Conservation (phyloP, 2,113 vertebrate genomes). For the Aix galericulata region DNA sequence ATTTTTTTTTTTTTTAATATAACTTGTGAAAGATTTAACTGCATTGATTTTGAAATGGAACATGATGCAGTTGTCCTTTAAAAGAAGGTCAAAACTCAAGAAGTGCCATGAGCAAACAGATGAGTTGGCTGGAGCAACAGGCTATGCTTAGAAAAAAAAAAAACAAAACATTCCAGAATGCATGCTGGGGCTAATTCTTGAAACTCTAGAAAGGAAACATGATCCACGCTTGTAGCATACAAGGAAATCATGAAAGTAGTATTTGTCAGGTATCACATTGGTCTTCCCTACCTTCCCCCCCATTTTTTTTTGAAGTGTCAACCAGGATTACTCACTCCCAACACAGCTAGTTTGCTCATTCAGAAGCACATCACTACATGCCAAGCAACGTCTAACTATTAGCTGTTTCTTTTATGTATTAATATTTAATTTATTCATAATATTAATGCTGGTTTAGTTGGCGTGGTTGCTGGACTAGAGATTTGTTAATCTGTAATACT, state of each 20-base stretch:
- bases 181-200: neutral
- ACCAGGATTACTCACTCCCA: conserved; percentile 55
- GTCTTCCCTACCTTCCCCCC: neutral
- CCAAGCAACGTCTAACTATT: conserved; percentile 68
- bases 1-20: neutral
- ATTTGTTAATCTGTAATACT: conserved; percentile 74
- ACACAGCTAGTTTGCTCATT: conserved; percentile 78
- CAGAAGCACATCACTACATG: conserved; percentile 34
- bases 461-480: conserved; percentile 67
- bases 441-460: conserved; percentile 68
- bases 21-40: neutral
- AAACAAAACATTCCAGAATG: neutral
- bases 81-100: conserved; percentile 38
- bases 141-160: neutral
- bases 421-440: neutral
- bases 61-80: conserved; percentile 36
- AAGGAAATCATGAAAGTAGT: neutral
- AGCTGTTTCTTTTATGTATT: neutral
- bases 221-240: conserved; percentile 1
- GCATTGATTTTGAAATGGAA: conserved; percentile 63
- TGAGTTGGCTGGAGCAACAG: conserved; percentile 72
- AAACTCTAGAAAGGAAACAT: neutral
- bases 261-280: conserved; percentile 23
- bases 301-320: conserved; percentile 6
- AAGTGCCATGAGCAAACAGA: conserved; percentile 74